Base-by-base conservation (phyloP, 1,140 invertebrate genomes). In the Trachymyrmex septentrionalis region DNA sequence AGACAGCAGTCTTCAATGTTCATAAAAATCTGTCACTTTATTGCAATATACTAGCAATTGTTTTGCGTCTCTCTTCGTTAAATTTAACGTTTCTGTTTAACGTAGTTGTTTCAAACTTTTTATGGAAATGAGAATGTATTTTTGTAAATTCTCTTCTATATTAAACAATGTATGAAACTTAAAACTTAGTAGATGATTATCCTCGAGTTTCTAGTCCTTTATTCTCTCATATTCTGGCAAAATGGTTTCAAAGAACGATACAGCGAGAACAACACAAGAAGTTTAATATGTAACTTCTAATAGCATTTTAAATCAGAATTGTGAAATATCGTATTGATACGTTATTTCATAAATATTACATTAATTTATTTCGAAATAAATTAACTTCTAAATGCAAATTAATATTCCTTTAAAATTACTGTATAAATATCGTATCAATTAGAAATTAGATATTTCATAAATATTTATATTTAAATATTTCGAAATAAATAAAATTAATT, bases 41-140 rank as follows among this genome's bases (percentile, higher is more conserved):
- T 84, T 30, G 14, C 44, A 73, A 63, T 44, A 75, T 61, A 57
- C 64, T 67, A 38, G 69, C 21, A 55, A 30, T 69, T 53, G 82
- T 82, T 55, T 88, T 85, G 38, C 10, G 38, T 48, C 48, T 71
- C 44, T 78, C 85, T 38, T 21, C 81, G 87, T 91, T 90, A 91
- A 84, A 73, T 90, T 87, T 89, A 91, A 88, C 81, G 67, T 66
- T 64, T 55, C 69, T 77, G 63, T n/a, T n/a, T n/a, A n/a, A n/a
- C n/a, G n/a, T 59, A 86, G 85, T 91, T 88, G 81, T 86, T 84
- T 75, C 55, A 27, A 69, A 66, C 80, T 67, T 77, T 84, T 86
- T 87, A 44, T 16, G 48, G 50, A 53, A 69, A 88, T 63, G 64
- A 69, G 50, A 88, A 66, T 38, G 14, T 16, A 38, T 73, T 50